Percentiles rank a stretch among this genome's conserved stretches.
Evolutionary conservation across 2,113 vertebrate genomes (phyloP).

Genomic region (Heteronetta atricapilla): DNA sequence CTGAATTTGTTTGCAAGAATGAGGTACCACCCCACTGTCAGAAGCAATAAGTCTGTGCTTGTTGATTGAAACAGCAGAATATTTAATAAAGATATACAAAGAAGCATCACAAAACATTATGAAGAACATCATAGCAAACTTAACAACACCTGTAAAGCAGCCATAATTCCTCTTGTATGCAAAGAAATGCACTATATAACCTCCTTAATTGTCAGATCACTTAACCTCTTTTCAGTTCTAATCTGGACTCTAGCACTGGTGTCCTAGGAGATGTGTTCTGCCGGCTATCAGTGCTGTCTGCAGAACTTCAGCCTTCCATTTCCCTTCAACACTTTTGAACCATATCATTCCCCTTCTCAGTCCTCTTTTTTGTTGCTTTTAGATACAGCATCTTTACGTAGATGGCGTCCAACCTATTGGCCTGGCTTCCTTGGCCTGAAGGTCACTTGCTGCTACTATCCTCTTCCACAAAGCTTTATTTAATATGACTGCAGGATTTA

Average conservation of each 20-base stretch:
- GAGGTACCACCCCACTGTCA: not conserved
- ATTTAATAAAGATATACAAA: not conserved
- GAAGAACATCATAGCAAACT: not conserved
- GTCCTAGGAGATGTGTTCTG: not conserved
- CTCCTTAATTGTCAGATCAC: not conserved
- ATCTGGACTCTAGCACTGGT: not conserved
- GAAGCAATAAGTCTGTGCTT: not conserved
- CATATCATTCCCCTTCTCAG: not conserved
- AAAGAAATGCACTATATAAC: not conserved
- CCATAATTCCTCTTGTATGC: not conserved
- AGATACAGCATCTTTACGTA: not conserved
- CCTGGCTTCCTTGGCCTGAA: not conserved
- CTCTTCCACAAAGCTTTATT: not conserved
- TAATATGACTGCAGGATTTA: not conserved
- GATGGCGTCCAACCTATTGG: not conserved
- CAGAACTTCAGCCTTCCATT: not conserved
- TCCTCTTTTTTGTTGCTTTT: not conserved
- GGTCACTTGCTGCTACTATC: not conserved
- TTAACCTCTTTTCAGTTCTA: not conserved
- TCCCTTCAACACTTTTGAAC: not conserved
- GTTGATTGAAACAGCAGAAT: not conserved
- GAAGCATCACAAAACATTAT: not conserved
- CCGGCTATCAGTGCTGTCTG: not conserved
- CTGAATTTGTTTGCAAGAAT: not conserved
- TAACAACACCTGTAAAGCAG: not conserved